Base-by-base conservation (phyloP, 2,113 vertebrate genomes). In the Anarrhichthys ocellatus region DNA sequence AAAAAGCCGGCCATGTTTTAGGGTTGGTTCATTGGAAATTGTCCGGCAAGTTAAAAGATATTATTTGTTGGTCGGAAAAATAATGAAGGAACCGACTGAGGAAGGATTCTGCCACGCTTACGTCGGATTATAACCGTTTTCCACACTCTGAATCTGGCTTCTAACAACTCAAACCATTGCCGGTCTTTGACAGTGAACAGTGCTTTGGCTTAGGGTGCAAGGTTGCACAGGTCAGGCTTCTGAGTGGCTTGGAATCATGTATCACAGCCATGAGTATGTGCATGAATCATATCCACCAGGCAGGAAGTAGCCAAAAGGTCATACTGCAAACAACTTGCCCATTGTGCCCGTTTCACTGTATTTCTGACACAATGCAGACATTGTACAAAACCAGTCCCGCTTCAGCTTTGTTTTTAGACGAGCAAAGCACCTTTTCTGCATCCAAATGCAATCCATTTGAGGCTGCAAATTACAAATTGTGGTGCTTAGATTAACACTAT, bases 231-330 rank as follows among this genome's bases (percentile, higher is more conserved):
- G 67, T 73, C 34, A 63, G 46, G 38, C 40, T 50, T 4, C 13
- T 6, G 27, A 76, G 75, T 32, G 65, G 24, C 62, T 6, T 27
- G 27, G 82, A 73, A 40, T 61, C 20, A 20, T n/a, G 24, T 14
- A 29, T 44, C 46, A 78, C 64, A 67, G 69, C 18, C 8, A 50
- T n/a, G 3, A 58, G 48, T 29, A 2, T 27, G 42, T 22, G 22
- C 24, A 50, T 78, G 67, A 70, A 38, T 59, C 24, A 22, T 59
- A 34, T 73, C 63, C 59, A 68, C 1, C 42, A 40, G 29, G 32
- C 29, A 48, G 18, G 48, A 50, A 64, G 14, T 1, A 38, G 50
- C 22, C n/a, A 58, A 65, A 20, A 50, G 2, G 1, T 46, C 5
- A 8, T 6, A 10, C 14, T 9, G 22, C n/a, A 40, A 50, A 80